Evolutionary conservation across 2,797 vertebrate species (phyloP).

Genomic region (Neomorphus geoffroyi): DNA sequence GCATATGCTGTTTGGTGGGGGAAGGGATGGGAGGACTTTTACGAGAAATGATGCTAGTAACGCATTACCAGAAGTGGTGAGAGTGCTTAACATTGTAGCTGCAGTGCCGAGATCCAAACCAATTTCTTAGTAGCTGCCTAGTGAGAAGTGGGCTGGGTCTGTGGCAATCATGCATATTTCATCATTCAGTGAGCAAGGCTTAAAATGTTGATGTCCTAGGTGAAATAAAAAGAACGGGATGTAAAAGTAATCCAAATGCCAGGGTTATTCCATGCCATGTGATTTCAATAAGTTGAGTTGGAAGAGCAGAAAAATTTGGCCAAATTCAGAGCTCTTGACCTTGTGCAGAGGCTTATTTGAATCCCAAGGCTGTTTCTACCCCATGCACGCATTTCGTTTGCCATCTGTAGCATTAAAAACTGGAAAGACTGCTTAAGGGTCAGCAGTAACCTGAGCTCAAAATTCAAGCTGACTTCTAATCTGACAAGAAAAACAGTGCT

Average conservation of each 20-base stretch:
- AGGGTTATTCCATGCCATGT: not conserved
- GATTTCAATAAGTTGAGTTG: not conserved
- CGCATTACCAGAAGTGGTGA: not conserved
- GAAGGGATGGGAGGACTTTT: not conserved
- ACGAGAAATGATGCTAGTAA: not conserved
- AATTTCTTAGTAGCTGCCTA: not conserved
- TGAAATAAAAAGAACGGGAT: not conserved
- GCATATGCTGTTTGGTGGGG: not conserved
- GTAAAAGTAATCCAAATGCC: not conserved
- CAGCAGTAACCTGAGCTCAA: not conserved
- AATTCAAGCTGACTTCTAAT: not conserved
- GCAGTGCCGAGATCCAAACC: not conserved
- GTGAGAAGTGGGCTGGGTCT: not conserved
- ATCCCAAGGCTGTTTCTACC: not conserved
- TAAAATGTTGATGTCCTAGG: not conserved
- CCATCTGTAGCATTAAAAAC: not conserved
- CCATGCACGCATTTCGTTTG: not conserved
- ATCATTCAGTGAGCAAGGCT: fast-evolving
- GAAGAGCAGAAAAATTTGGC: not conserved
- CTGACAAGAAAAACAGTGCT: not conserved
- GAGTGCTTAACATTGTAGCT: not conserved
- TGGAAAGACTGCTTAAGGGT: not conserved
- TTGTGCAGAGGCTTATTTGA: not conserved
- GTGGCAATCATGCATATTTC: fast-evolving
- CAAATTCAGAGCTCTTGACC: not conserved